phyloP scores from a whole-genome alignment of 2,797 vertebrate species.

The Taeniopygia guttata region DNA sequence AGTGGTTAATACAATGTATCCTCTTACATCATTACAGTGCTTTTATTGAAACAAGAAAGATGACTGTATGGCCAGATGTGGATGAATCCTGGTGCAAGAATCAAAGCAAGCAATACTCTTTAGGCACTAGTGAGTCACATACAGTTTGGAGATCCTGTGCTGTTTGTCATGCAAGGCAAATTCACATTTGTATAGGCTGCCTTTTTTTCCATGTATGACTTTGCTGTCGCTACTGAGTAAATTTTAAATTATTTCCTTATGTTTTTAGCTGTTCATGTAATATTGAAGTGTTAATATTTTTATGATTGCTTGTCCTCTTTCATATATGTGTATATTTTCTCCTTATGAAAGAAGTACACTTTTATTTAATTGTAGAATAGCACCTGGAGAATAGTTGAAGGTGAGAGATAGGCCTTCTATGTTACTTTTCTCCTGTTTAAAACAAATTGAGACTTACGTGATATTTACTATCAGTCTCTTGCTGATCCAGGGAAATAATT shows the following conservation, averaged over 20 bases:
- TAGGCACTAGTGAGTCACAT: not conserved
- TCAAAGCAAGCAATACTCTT: not conserved
- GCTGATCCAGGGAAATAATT: not conserved
- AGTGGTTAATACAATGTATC: not conserved
- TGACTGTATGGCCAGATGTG: not conserved
- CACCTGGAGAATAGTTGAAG: not conserved
- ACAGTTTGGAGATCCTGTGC: not conserved
- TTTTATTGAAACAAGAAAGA: not conserved
- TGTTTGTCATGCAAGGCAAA: not conserved
- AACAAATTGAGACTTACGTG: not conserved
- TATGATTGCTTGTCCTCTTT: not conserved
- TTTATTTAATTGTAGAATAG: not conserved
- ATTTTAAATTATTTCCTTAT: not conserved
- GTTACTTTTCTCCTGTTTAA: not conserved
- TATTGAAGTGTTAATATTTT: not conserved
- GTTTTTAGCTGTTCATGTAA: not conserved
- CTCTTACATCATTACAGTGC: not conserved
- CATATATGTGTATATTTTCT: not conserved
- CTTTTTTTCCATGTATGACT: not conserved
- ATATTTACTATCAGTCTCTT: not conserved
- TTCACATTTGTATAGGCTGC: not conserved
- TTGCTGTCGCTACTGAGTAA: not conserved
- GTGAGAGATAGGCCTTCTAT: not conserved
- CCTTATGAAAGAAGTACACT: not conserved
- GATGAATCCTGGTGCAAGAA: not conserved